Evolutionary conservation across 2,888 invertebrate species (phyloP).

Genomic region (Xestobium rufovillosum): DNA sequence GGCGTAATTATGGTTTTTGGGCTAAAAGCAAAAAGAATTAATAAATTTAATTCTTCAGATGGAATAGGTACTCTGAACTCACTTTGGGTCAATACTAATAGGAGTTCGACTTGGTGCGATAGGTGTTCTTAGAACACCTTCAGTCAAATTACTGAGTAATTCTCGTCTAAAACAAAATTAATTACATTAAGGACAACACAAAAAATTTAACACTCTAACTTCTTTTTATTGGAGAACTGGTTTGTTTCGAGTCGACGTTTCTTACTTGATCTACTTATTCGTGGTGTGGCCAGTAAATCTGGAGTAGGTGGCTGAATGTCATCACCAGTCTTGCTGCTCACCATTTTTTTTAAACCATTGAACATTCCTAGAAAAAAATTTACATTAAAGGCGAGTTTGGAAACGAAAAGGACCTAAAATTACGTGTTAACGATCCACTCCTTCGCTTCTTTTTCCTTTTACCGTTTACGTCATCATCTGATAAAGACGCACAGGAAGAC

Average conservation of each 20-base stretch:
- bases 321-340: slow-evolving; percentile 55
- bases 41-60: no score
- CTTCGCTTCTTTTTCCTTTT: slow-evolving; percentile 69
- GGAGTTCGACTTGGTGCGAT: slow-evolving; percentile 48
- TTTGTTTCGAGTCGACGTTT: slow-evolving; percentile 58
- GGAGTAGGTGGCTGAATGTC: slow-evolving; percentile 36
- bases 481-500: slow-evolving; percentile 40
- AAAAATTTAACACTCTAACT: slow-evolving; percentile 46
- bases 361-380: slow-evolving; percentile 55
- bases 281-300: slow-evolving; percentile 47
- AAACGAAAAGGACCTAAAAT: no score
- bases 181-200: slow-evolving; percentile 9
- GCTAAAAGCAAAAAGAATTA: no score
- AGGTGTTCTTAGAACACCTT: slow-evolving; percentile 47
- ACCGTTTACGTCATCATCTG: slow-evolving; percentile 44
- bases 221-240: slow-evolving; percentile 59
- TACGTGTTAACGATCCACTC: slow-evolving; percentile 82
- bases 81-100: slow-evolving; percentile 49
- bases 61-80: no score
- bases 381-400: no score
- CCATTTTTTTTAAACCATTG: slow-evolving; percentile 70
- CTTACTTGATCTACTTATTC: slow-evolving; percentile 53
- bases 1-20: no score
- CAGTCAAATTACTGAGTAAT: slow-evolving; percentile 53
- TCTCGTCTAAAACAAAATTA: slow-evolving; percentile 51